Percentiles rank a stretch among this genome's conserved stretches.
phyloP scores from a whole-genome alignment of 2,113 vertebrate species.

The Poecile atricapillus region DNA sequence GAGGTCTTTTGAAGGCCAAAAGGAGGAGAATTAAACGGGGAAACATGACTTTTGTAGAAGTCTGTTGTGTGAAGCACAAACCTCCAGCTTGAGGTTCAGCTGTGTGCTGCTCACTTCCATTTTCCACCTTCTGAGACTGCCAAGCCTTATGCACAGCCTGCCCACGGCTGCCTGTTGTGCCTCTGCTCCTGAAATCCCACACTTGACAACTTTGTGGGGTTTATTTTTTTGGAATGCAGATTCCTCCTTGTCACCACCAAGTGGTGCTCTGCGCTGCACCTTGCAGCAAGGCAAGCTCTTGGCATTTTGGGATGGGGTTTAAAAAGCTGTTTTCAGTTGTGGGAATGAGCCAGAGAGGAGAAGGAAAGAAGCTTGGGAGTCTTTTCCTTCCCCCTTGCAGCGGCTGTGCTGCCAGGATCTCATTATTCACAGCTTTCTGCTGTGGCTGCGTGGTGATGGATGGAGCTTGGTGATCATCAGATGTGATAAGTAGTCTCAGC shows the following conservation, averaged over 20 bases:
- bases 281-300: background rate
- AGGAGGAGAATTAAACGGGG: background rate
- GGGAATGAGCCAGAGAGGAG: background rate
- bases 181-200: background rate
- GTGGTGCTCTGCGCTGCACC: conserved; percentile 30
- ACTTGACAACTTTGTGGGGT: background rate
- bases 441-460: background rate
- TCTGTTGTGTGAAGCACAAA: background rate
- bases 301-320: background rate
- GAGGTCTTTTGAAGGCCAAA: background rate
- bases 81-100: background rate
- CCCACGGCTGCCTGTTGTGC: background rate
- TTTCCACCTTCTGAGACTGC: background rate
- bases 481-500: background rate
- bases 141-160: background rate
- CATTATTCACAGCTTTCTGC: background rate
- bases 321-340: background rate
- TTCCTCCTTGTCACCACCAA: conserved; percentile 43
- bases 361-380: background rate
- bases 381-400: background rate
- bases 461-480: background rate
- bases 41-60: fast-evolving
- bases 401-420: background rate
- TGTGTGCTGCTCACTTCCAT: background rate
- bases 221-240: background rate